phyloP scores from a whole-genome alignment of 2,797 vertebrate species.

The Huso huso region DNA sequence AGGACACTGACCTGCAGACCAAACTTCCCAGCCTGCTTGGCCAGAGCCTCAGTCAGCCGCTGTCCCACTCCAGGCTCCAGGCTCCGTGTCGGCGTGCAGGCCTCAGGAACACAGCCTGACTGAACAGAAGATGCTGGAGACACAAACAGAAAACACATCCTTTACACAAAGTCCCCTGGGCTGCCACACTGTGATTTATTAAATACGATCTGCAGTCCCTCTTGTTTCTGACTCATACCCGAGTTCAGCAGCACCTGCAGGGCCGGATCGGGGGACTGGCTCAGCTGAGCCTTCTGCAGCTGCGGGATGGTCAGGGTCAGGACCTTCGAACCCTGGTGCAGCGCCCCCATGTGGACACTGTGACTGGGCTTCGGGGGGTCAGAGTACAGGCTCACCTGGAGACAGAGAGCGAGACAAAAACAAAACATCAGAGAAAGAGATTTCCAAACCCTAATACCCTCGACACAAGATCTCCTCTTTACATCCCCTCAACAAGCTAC shows the following conservation, averaged over 20 bases:
- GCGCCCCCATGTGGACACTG: conserved; percentile 35
- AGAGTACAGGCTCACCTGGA: conserved; percentile 74
- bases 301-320: conserved; percentile 65
- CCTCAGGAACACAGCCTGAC: conserved; percentile 10
- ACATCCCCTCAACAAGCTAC: no score
- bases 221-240: conserved; percentile 30
- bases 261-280: not conserved
- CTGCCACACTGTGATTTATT: not conserved
- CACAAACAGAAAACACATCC: no score
- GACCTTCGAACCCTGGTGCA: conserved; percentile 48
- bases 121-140: no score
- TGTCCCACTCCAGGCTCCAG: conserved; percentile 21
- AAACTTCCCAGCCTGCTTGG: conserved; percentile 50
- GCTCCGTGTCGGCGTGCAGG: conserved; percentile 22
- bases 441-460: no score
- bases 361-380: conserved; percentile 59
- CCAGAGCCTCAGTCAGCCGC: conserved; percentile 40
- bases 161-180: no score
- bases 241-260: not conserved
- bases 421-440: not conserved
- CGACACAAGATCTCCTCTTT: no score
- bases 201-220: not conserved
- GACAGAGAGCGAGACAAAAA: not conserved
- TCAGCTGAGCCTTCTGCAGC: conserved; percentile 47
- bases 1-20: conserved; percentile 54